These are phyloP conservation scores for Astyanax mexicanus DNA, from an alignment of 2,797 vertebrate genomes.

Conservation along the genomic window DNA sequence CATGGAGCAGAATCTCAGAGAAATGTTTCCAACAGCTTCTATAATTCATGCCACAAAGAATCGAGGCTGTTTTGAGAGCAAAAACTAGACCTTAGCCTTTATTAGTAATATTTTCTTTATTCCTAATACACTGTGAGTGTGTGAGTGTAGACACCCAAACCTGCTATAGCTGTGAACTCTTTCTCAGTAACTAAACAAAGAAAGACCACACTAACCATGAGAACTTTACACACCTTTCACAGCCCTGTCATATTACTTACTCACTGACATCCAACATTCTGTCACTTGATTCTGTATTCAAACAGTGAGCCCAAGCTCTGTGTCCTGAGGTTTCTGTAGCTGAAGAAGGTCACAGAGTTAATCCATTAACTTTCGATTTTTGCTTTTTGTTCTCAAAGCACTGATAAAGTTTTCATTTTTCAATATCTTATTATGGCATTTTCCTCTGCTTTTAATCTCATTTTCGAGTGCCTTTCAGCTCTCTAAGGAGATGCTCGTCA, in stretches of 20 bases:
- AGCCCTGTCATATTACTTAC: neutral
- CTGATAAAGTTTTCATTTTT: slow-evolving; percentile 39
- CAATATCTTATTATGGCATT: neutral
- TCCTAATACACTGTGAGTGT: too few species aligned
- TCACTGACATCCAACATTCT: slow-evolving; percentile 9
- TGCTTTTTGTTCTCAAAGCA: slow-evolving; percentile 28
- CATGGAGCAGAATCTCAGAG: too few species aligned
- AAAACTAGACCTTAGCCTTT: too few species aligned
- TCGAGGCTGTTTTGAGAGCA: too few species aligned
- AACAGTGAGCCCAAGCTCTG: slow-evolving; percentile 13
- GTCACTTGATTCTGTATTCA: slow-evolving; percentile 19
- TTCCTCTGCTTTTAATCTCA: slow-evolving; percentile 27
- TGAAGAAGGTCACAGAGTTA: slow-evolving; percentile 13
- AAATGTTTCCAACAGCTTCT: too few species aligned
- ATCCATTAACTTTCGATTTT: slow-evolving; percentile 7
- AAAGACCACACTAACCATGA: too few species aligned
- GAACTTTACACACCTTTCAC: neutral
- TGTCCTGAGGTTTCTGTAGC: slow-evolving; percentile 22
- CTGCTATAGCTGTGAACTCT: neutral
- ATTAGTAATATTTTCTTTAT: too few species aligned
- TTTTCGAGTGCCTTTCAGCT: neutral
- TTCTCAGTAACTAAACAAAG: neutral
- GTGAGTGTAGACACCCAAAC: neutral
- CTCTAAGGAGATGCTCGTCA: slow-evolving; percentile 11
- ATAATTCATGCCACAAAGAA: too few species aligned